Evolutionary conservation across 2,888 invertebrate genomes (phyloP), one percentile per base, ranked within the genome.

Genomic region (Norana najaformis): DNA sequence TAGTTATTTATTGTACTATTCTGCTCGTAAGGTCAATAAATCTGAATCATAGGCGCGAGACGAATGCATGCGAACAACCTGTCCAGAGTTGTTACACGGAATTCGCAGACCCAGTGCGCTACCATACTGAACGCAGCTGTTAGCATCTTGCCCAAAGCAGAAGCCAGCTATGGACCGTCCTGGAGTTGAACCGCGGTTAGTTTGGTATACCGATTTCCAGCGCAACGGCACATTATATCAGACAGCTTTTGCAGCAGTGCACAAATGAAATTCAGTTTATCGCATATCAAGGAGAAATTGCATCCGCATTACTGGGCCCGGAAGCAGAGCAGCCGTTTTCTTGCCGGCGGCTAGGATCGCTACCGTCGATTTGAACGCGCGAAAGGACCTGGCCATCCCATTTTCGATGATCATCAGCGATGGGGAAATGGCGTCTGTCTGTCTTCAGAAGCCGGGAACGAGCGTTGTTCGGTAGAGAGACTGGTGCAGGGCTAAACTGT

Each of bases 401-500:
- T 69, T 11, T 11, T n/a, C 16, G 69, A 69, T n/a, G 69, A 69
- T 69, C 69, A 69, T 69, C 30, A n/a, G 8, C 13, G 30, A 69
- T 30, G 69, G 69, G 8, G n/a, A 69, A 16, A n/a, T 69, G 69
- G 11, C 69, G n/a, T 69, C 69, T n/a, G 69, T 41, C 69, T 23
- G 35, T 36, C 85, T 6, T 89, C 83, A 89, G 89, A 89, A 89
- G 18, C 89, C 89, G 16, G 89, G 89, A 11, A 89, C 89, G 83
- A 89, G 89, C 4, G 83, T 14, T n/a, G 89, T 36, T 83, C 82
- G 37, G 20, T 89, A 89, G 38, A 89, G 69, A 82, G 89, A 83
- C 36, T n/a, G 37, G 37, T 89, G 89, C 34, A 89, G 89, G 30
- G 83, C 20, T 23, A 39, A 34, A 37, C 83, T 82, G 69, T 89